A percentile compares a stretch with the other conserved stretches of the same genome.
These are phyloP conservation scores for Ptychodera flava DNA, from an alignment of 35 echinoderm and acorn worm genomes.

Conservation along the genomic window DNA sequence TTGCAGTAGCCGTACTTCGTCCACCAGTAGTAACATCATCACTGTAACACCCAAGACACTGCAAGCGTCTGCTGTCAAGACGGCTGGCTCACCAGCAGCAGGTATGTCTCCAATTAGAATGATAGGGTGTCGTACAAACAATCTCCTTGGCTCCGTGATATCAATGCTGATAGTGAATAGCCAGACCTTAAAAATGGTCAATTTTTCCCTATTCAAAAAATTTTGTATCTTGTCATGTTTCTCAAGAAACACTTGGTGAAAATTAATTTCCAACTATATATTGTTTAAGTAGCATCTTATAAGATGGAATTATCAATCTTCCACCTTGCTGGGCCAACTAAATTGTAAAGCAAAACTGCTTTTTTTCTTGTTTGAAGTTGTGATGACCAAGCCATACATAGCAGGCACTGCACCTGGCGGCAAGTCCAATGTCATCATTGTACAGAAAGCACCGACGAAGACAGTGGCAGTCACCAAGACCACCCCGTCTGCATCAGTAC, in stretches of 20 bases:
- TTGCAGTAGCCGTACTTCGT: not conserved
- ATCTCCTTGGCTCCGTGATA: too few species aligned
- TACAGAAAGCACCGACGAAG: not conserved
- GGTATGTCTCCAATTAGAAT: not conserved
- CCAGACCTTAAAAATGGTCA: too few species aligned
- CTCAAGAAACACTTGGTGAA: too few species aligned
- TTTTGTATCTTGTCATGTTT: too few species aligned
- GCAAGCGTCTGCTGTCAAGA: not conserved
- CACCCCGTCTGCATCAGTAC: not conserved
- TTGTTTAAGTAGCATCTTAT: too few species aligned
- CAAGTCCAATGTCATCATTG: slow-evolving; percentile 11
- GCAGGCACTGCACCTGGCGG: not conserved
- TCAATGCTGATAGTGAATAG: too few species aligned
- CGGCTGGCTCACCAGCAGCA: not conserved
- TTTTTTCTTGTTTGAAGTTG: not conserved
- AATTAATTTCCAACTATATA: too few species aligned
- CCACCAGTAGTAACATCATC: not conserved
- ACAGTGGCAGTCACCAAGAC: not conserved
- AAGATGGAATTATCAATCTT: too few species aligned
- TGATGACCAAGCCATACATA: slow-evolving; percentile 12
- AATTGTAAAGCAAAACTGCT: not conserved
- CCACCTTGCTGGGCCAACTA: too few species aligned
- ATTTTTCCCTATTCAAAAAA: too few species aligned
- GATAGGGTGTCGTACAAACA: not conserved
- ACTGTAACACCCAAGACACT: slow-evolving; percentile 11